Conservation (phyloP, 2,888 invertebrate genomes). For the Argynnis bischoffii region DNA sequence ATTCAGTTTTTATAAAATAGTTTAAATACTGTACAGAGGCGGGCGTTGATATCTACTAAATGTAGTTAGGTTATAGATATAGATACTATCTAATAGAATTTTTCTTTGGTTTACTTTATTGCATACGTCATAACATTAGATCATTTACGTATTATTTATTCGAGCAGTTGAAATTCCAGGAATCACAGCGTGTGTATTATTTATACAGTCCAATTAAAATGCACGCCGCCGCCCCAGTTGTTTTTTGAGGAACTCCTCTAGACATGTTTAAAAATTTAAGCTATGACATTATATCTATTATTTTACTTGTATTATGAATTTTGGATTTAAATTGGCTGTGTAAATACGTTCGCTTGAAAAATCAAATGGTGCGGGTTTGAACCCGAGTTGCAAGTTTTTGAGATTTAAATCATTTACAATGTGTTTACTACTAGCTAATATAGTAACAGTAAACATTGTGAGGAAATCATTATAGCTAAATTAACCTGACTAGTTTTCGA, state of each 20-base stretch:
- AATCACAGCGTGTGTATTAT: conserved; percentile 46
- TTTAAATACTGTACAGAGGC: no score
- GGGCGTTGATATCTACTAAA: no score
- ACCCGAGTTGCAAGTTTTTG: no score
- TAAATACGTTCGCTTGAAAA: no score
- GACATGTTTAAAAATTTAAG: conserved; percentile 57
- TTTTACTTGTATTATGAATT: background rate
- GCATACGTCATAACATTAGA: background rate
- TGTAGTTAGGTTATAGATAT: background rate
- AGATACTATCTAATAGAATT: background rate
- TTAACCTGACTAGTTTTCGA: no score
- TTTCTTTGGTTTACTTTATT: background rate
- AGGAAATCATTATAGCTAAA: no score
- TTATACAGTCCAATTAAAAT: conserved; percentile 59
- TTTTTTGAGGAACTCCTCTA: conserved; percentile 50
- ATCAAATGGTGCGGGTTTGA: no score
- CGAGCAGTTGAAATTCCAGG: conserved; percentile 8
- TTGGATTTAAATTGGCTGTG: no score
- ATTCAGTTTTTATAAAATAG: no score
- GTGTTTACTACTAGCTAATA: no score
- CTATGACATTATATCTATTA: conserved; percentile 47
- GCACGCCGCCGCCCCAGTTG: conserved; percentile 48
- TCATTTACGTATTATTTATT: background rate
- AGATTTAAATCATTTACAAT: no score
- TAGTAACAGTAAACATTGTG: no score